phyloP scores from a whole-genome alignment of 2,888 invertebrate genomes.

The Branchipolynoe longqiensis region DNA sequence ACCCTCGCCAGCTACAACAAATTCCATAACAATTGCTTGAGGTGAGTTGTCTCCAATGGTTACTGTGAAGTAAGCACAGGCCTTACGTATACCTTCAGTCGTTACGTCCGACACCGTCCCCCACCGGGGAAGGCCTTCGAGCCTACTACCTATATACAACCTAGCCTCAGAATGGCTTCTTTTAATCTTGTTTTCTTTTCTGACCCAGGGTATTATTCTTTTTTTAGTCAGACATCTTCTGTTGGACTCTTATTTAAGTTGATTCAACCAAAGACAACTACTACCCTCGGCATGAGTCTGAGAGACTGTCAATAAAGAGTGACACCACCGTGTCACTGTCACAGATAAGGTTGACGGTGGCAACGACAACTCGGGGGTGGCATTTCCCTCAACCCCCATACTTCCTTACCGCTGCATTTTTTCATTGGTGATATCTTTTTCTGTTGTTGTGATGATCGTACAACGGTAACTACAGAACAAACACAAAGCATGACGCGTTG shows the following conservation, averaged over 20 bases:
- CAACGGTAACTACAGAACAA: too few relatives aligned
- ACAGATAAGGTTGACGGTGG: background rate
- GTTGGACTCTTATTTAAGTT: constrained; percentile 30
- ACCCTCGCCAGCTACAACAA: constrained; percentile 92
- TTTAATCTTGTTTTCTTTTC: constrained; percentile 14
- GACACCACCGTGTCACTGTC: constrained; percentile 3
- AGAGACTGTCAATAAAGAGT: background rate
- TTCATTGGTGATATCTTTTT: background rate
- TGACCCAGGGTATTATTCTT: constrained; percentile 39
- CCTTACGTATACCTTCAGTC: constrained; percentile 14
- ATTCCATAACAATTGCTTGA: constrained; percentile 87
- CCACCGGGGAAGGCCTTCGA: background rate
- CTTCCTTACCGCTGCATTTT: constrained; percentile 25
- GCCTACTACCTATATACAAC: background rate
- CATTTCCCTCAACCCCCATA: background rate
- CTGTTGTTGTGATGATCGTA: too few relatives aligned
- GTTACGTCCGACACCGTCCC: constrained; percentile 1
- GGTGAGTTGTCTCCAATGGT: constrained; percentile 64
- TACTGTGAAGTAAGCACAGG: constrained; percentile 49
- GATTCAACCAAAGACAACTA: too few relatives aligned
- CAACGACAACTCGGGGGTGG: constrained; percentile 15
- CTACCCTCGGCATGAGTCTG: constrained; percentile 32
- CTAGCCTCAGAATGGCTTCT: constrained; percentile 17
- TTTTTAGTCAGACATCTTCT: constrained; percentile 10
- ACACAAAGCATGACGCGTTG: constrained; percentile 7